These are phyloP conservation scores for Eupsilia transversa DNA, from an alignment of 2,888 invertebrate species.

Conservation along the genomic window DNA sequence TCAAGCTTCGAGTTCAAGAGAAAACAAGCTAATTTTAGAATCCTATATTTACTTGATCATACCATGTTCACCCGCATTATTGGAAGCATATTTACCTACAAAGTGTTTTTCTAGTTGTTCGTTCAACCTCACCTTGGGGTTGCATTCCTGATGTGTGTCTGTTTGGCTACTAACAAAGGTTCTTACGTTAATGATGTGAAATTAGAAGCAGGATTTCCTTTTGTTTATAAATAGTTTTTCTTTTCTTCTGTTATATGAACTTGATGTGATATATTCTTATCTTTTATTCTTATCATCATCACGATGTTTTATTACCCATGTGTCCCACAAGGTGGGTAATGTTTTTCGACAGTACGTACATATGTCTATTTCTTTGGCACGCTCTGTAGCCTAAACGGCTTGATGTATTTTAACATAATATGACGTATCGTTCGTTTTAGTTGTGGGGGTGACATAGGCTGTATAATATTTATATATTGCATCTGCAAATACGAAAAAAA, in stretches of 20 bases:
- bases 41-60: conserved; percentile 17
- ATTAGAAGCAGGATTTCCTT: conserved; percentile 19
- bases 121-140: neutral
- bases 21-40: conserved; percentile 39
- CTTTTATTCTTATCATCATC: neutral
- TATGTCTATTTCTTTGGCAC: too few species aligned
- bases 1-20: conserved; percentile 27
- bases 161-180: conserved; percentile 17
- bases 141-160: conserved; percentile 5
- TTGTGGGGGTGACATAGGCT: too few species aligned
- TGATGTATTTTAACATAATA: too few species aligned
- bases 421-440: too few species aligned
- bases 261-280: neutral
- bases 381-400: too few species aligned
- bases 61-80: conserved; percentile 42
- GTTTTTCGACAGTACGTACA: too few species aligned
- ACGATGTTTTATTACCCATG: too few species aligned
- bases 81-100: conserved; percentile 15
- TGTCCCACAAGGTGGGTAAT: too few species aligned
- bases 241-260: neutral
- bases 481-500: too few species aligned
- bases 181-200: conserved; percentile 1
- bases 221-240: neutral
- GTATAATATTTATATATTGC: too few species aligned
- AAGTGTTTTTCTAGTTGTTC: neutral